Conservation (phyloP, 2,113 vertebrate species). For the Platycercus adscitus region DNA sequence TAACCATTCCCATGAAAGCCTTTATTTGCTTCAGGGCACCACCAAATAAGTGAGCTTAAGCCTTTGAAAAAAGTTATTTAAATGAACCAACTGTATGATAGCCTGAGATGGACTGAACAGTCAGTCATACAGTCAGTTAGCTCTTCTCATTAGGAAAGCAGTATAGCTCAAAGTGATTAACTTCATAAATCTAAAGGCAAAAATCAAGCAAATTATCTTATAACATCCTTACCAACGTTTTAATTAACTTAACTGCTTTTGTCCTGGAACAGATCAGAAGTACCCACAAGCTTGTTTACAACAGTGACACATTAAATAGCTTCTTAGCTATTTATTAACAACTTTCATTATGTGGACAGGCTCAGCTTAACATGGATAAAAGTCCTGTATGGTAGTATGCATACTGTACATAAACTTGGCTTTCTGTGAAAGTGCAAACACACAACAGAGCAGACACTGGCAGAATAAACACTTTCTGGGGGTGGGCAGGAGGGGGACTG, state of each 20-base stretch:
- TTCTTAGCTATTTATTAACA: neutral
- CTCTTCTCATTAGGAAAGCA: neutral
- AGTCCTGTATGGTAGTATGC: neutral
- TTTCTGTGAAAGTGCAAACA: neutral
- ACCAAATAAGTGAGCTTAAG: neutral
- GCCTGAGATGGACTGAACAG: neutral
- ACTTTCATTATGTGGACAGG: neutral
- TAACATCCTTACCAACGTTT: neutral
- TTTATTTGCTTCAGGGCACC: conserved; percentile 21
- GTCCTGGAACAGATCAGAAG: conserved; percentile 30
- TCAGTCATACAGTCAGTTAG: neutral
- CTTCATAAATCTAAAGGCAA: conserved; percentile 22
- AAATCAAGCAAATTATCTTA: conserved; percentile 46
- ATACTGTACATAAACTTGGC: neutral
- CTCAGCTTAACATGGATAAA: neutral
- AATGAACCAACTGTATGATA: neutral
- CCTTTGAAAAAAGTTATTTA: conserved; percentile 22
- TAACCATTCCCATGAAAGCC: neutral
- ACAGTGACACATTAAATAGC: neutral
- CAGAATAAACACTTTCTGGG: neutral
- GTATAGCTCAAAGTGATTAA: conserved; percentile 12
- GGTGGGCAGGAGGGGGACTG: neutral
- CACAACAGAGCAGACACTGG: neutral
- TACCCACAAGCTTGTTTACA: neutral
- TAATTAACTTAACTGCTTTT: conserved; percentile 47